These are phyloP conservation scores for Manis javanica DNA, from an alignment of 2,797 vertebrate genomes.

Conservation along the genomic window DNA sequence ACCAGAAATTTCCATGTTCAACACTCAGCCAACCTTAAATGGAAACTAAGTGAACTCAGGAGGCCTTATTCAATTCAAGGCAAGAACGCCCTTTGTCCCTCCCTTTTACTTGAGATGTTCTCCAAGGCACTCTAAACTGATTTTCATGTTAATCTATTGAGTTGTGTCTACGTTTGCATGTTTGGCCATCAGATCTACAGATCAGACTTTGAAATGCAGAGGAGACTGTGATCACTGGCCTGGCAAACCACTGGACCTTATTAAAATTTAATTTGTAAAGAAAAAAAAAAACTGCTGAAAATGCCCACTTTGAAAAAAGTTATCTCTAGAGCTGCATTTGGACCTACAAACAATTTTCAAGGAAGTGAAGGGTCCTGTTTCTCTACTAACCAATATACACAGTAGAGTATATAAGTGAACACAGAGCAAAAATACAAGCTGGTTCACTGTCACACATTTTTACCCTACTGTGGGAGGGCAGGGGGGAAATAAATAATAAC, in stretches of 20 bases:
- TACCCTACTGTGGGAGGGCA: background rate
- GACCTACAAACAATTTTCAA: constrained; percentile 43
- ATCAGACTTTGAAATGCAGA: constrained; percentile 87
- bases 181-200: constrained; percentile 93
- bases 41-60: constrained; percentile 79
- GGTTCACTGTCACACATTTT: background rate
- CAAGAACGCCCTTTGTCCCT: constrained; percentile 78
- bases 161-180: constrained; percentile 87
- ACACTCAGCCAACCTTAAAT: constrained; percentile 77
- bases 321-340: constrained; percentile 63
- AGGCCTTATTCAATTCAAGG: constrained; percentile 78
- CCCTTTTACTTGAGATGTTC: constrained; percentile 73
- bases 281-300: constrained; percentile 83
- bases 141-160: constrained; percentile 87
- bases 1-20: constrained; percentile 77
- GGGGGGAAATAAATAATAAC: background rate
- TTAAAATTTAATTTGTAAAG: constrained; percentile 84
- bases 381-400: background rate
- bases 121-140: constrained; percentile 79
- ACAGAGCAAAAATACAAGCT: background rate
- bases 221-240: constrained; percentile 82
- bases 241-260: constrained; percentile 83
- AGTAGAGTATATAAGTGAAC: background rate
- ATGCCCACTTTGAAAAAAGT: constrained; percentile 81
- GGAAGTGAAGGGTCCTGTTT: background rate